Conservation (phyloP, 1,140 invertebrate genomes). For the Antheraea pernyi region DNA sequence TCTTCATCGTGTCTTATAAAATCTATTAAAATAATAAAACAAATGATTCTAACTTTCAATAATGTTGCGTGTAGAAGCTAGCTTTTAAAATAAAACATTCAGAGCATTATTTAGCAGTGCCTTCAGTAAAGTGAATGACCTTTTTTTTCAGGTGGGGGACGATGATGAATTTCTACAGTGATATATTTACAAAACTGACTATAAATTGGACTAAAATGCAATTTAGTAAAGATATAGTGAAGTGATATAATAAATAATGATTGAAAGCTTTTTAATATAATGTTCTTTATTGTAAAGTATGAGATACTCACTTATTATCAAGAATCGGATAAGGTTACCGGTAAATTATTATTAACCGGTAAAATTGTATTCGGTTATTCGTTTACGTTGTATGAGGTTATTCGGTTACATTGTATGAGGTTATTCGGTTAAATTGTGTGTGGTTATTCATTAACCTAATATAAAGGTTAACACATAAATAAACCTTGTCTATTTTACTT, state of each 20-base stretch:
- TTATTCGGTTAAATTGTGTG: not conserved
- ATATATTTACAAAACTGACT: constrained; percentile 16
- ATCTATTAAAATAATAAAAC: no score
- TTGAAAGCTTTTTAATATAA: not conserved
- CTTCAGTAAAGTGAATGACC: no score
- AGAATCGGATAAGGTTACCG: not conserved
- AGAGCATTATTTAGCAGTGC: no score
- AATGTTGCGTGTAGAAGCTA: no score
- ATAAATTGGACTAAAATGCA: not conserved
- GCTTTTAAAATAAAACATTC: no score
- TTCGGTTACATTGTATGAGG: no score
- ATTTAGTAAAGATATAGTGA: not conserved
- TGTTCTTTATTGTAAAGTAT: not conserved
- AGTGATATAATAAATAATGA: not conserved
- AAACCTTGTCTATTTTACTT: not conserved
- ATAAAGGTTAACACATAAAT: not conserved
- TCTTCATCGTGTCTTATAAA: no score
- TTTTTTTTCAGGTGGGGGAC: constrained; percentile 82
- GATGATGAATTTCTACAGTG: constrained; percentile 84
- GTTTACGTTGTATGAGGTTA: no score
- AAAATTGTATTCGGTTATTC: no score
- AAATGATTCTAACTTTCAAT: no score
- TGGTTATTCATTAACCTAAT: not conserved
- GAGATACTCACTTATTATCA: constrained; percentile 1
- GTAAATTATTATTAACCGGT: not conserved